phyloP scores from a whole-genome alignment of 2,113 vertebrate genomes.

The Laterallus jamaicensis region DNA sequence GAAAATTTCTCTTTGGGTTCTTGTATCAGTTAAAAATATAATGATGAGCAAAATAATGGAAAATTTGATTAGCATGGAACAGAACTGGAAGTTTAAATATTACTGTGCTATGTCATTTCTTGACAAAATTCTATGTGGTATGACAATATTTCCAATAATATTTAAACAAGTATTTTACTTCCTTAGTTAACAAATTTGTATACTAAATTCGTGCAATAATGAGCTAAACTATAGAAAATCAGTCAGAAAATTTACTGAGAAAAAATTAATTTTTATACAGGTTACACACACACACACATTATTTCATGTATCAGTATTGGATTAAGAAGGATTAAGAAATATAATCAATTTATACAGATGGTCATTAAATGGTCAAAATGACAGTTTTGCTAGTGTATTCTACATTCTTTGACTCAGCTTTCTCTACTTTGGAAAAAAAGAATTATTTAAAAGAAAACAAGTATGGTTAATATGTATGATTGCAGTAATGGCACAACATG shows the following conservation, averaged over 20 bases:
- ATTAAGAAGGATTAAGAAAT: background rate
- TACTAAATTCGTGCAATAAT: background rate
- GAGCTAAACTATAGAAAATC: background rate
- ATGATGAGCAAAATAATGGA: background rate
- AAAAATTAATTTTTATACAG: background rate
- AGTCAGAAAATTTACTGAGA: background rate
- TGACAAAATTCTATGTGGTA: background rate
- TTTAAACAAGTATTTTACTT: background rate
- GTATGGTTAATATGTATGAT: background rate
- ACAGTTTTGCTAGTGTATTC: background rate
- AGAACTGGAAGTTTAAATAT: background rate
- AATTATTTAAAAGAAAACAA: background rate
- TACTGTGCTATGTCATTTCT: background rate
- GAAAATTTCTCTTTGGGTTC: background rate
- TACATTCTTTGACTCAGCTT: background rate
- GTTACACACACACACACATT: background rate
- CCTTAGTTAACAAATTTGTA: background rate
- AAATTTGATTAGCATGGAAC: background rate
- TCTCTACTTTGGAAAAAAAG: background rate
- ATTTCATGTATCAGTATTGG: background rate
- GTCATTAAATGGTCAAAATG: background rate
- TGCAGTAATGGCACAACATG: background rate
- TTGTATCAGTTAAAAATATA: background rate
- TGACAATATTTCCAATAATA: background rate
- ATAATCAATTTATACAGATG: background rate